Percentiles rank a stretch among this genome's conserved stretches.
These are phyloP conservation scores for Patiria miniata DNA, from an alignment of 35 echinoderm and acorn worm genomes.

Conservation along the genomic window DNA sequence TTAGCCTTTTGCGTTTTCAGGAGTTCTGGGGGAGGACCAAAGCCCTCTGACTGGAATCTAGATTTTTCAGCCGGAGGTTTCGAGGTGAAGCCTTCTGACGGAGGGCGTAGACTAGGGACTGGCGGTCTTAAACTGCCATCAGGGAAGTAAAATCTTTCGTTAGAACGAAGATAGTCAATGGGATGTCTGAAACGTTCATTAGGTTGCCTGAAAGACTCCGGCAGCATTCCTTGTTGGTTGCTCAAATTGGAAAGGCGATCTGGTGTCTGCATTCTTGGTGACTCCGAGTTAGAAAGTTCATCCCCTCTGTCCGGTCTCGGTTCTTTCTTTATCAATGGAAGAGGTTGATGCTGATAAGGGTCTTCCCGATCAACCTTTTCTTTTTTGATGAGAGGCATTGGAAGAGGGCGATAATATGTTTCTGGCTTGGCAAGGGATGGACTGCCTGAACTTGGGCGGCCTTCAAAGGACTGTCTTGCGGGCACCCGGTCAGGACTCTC, in stretches of 20 bases:
- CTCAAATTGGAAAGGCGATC: not conserved
- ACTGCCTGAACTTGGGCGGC: not conserved
- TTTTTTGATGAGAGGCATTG: slow-evolving; percentile 12
- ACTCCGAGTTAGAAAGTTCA: not conserved
- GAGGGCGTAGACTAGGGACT: slow-evolving; percentile 10
- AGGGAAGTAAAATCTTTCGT: slow-evolving; percentile 6
- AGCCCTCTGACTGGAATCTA: not conserved
- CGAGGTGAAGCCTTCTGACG: not conserved
- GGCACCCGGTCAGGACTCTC: not conserved
- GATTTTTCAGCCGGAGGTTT: not conserved
- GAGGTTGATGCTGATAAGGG: slow-evolving; percentile 19
- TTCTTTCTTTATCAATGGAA: not conserved
- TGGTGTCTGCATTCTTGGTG: not conserved
- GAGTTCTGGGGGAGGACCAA: not conserved
- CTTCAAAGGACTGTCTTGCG: not conserved
- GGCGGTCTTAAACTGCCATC: slow-evolving; percentile 8
- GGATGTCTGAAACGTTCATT: not conserved
- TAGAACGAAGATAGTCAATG: slow-evolving; percentile 7
- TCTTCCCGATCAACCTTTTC: not conserved
- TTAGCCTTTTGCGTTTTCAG: not conserved
- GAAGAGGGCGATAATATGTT: not conserved
- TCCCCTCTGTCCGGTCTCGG: not conserved
- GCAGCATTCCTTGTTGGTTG: not conserved
- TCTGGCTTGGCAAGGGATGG: not conserved
- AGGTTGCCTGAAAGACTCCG: not conserved